These are phyloP conservation scores for Solenodon paradoxus DNA, from an alignment of 2,113 vertebrate species.

Conservation along the genomic window DNA sequence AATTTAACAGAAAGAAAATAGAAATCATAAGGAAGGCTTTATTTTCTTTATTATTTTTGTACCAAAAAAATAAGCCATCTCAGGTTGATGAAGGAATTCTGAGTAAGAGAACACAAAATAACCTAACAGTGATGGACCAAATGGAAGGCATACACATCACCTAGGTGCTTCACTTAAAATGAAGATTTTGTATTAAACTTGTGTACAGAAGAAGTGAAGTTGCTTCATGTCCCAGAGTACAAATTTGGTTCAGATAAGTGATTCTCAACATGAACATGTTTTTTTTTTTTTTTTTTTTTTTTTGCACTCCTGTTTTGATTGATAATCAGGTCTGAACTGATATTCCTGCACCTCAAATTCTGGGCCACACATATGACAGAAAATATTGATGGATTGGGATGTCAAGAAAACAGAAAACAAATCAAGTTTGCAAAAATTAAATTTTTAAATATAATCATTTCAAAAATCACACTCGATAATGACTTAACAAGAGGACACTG, in stretches of 20 bases:
- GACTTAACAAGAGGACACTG: background rate
- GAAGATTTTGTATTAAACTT: slow-evolving; percentile 20
- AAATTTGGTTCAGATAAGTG: slow-evolving; percentile 49
- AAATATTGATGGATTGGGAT: background rate
- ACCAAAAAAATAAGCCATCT: slow-evolving; percentile 52
- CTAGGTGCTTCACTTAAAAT: background rate
- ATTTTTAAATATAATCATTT: slow-evolving; percentile 8
- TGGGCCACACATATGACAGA: background rate
- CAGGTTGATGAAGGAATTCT: background rate
- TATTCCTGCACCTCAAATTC: background rate
- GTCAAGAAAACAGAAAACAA: background rate
- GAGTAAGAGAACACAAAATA: background rate
- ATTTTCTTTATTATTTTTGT: background rate
- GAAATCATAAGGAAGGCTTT: slow-evolving; percentile 14
- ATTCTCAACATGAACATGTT: background rate
- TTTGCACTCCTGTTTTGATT: background rate
- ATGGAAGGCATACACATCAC: background rate
- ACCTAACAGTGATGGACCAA: background rate
- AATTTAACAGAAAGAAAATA: slow-evolving; percentile 62
- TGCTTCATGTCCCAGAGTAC: slow-evolving; percentile 2
- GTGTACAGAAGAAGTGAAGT: background rate
- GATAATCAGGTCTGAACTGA: slow-evolving; percentile 31
- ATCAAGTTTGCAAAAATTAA: background rate
- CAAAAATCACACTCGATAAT: background rate
- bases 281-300: slow-evolving; percentile 32